A percentile compares a stretch with the other conserved stretches of the same genome.
phyloP scores from a whole-genome alignment of 1,140 invertebrate genomes.

The Neodiprion lecontei region DNA sequence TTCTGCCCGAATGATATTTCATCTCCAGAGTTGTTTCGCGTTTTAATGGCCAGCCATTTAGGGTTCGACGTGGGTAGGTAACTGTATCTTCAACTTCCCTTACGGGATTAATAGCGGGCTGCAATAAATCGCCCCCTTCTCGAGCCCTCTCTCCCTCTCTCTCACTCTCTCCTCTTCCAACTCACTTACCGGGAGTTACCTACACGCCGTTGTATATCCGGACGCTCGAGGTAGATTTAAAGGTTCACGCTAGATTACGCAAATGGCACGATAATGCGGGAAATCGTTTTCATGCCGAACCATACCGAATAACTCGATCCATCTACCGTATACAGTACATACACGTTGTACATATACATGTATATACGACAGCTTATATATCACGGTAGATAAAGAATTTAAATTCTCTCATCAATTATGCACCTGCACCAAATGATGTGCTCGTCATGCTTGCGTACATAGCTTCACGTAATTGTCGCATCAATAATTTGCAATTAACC shows the following conservation, averaged over 20 bases:
- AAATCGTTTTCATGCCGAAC: constrained; percentile 22
- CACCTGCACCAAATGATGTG: too few relatives aligned
- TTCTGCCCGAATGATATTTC: too few relatives aligned
- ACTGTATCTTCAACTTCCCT: background rate
- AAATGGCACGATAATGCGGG: constrained; percentile 24
- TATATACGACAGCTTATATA: background rate
- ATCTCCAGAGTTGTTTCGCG: too few relatives aligned
- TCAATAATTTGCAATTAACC: too few relatives aligned
- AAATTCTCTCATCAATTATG: too few relatives aligned
- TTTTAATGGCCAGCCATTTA: background rate
- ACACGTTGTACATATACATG: background rate
- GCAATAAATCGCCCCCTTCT: constrained; percentile 5
- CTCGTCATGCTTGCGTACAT: too few relatives aligned
- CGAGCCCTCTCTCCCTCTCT: background rate
- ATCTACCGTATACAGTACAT: constrained; percentile 8
- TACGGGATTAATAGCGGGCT: background rate
- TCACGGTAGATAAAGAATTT: background rate
- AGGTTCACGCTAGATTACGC: constrained; percentile 25
- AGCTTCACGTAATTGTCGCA: too few relatives aligned
- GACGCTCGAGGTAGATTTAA: constrained; percentile 19
- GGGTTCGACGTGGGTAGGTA: background rate
- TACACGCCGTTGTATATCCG: background rate
- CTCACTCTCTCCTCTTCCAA: background rate
- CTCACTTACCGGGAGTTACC: background rate
- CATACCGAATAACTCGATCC: constrained; percentile 24